Percentiles rank a stretch among this genome's conserved stretches.
Conservation (phyloP, 1,140 invertebrate genomes). For the Palaemon carinicauda region DNA sequence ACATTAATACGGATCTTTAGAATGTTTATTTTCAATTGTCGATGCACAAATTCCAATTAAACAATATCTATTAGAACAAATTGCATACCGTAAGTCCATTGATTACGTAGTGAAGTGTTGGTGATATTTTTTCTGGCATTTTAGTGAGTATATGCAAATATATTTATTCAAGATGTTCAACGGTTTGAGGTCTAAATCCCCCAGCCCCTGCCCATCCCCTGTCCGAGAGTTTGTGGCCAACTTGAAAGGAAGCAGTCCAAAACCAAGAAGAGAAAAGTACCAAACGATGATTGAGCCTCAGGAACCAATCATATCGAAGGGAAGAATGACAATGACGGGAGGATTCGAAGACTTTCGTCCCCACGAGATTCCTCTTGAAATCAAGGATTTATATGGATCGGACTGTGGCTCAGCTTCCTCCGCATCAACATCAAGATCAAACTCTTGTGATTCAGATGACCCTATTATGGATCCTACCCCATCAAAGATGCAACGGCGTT, state of each 20-base stretch:
- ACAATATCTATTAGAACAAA: too few species aligned
- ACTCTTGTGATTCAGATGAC: slow-evolving; percentile 19
- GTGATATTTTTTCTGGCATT: too few species aligned
- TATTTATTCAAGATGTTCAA: slow-evolving; percentile 6
- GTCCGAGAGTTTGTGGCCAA: slow-evolving; percentile 12
- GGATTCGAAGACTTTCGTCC: slow-evolving; percentile 25
- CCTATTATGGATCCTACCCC: neutral
- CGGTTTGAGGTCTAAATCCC: neutral
- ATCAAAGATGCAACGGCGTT: neutral
- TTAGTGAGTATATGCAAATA: too few species aligned
- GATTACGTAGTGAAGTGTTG: too few species aligned
- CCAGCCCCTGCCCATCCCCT: slow-evolving; percentile 36
- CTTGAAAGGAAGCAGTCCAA: neutral
- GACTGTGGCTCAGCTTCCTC: neutral
- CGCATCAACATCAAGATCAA: slow-evolving; percentile 6
- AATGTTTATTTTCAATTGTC: too few species aligned
- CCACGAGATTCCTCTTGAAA: neutral
- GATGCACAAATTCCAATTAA: too few species aligned
- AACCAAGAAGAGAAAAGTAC: slow-evolving; percentile 14
- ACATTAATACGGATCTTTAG: too few species aligned
- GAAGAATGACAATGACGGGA: slow-evolving; percentile 36
- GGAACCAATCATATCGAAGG: slow-evolving; percentile 24
- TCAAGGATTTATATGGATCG: neutral
- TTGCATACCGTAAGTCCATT: too few species aligned
- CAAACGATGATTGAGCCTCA: neutral